These are phyloP conservation scores for Pelagia noctiluca DNA, from an alignment of 30 jellyfish, hydroid and myxozoan genomes.

Conservation along the genomic window DNA sequence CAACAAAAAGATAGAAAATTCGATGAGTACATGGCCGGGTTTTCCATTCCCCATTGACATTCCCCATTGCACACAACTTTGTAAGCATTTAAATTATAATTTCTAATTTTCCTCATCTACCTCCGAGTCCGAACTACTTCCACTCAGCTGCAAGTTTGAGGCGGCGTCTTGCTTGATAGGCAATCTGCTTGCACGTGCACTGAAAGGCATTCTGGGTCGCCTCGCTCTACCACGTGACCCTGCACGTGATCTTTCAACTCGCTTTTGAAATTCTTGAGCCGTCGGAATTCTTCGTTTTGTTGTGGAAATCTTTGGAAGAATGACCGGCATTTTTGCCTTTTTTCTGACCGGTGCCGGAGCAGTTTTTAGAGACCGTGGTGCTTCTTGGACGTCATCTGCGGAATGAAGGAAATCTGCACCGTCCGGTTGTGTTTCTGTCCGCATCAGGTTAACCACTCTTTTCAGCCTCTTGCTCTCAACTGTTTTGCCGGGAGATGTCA, in stretches of 20 bases:
- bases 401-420: background rate
- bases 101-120: slow-evolving; percentile 20
- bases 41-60: too few species aligned
- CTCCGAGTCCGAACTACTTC: slow-evolving; percentile 64
- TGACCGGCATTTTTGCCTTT: background rate
- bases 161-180: slow-evolving; percentile 17
- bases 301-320: background rate
- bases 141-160: slow-evolving; percentile 40
- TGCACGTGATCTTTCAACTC: slow-evolving; percentile 39
- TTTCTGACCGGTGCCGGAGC: background rate
- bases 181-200: background rate
- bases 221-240: slow-evolving; percentile 37
- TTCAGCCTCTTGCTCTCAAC: slow-evolving; percentile 51
- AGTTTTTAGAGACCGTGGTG: background rate
- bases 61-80: too few species aligned
- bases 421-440: slow-evolving; percentile 23
- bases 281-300: slow-evolving; percentile 41
- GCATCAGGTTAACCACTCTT: slow-evolving; percentile 58
- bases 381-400: background rate
- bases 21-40: too few species aligned
- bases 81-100: too few species aligned
- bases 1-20: too few species aligned
- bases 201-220: background rate
- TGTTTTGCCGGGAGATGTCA: background rate
- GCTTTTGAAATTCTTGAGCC: slow-evolving; percentile 22